Conservation (phyloP, 2,797 vertebrate species). For the Gobio occitaniae region DNA sequence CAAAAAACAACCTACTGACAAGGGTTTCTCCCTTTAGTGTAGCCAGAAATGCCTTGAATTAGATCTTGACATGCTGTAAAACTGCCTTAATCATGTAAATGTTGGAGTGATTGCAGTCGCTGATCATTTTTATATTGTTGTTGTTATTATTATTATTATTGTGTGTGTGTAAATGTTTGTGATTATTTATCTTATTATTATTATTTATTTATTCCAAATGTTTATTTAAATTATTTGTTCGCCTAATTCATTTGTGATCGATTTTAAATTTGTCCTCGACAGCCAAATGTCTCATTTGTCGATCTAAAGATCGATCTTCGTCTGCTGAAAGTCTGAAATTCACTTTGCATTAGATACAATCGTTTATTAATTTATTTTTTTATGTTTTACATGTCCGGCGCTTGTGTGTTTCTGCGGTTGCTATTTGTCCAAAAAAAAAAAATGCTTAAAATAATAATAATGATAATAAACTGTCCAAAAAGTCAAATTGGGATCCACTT, state of each 20-base stretch:
- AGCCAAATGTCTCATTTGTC: constrained; percentile 73
- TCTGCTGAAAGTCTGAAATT: constrained; percentile 62
- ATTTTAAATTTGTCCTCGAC: constrained; percentile 80
- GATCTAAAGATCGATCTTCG: constrained; percentile 36
- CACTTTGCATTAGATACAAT: constrained; percentile 89
- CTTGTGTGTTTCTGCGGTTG: constrained; percentile 78
- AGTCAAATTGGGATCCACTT: constrained; percentile 41
- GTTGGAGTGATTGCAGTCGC: constrained; percentile 70
- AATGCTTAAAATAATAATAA: constrained; percentile 65
- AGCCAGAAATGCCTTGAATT: constrained; percentile 92
- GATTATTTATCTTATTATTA: constrained; percentile 88
- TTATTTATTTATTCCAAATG: constrained; percentile 92
- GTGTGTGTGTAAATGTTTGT: constrained; percentile 83
- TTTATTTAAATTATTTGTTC: constrained; percentile 78
- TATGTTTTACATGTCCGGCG: constrained; percentile 82
- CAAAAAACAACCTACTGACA: constrained; percentile 78
- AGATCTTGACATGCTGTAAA: constrained; percentile 83
- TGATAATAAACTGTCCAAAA: constrained; percentile 69
- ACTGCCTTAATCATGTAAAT: constrained; percentile 86
- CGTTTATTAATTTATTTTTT: constrained; percentile 76
- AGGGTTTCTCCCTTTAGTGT: constrained; percentile 82
- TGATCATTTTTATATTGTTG: constrained; percentile 65
- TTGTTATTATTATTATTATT: constrained; percentile 70
- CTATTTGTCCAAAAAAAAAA: constrained; percentile 74
- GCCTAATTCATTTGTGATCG: constrained; percentile 65